phyloP scores from a whole-genome alignment of 2,113 vertebrate genomes.

The Serilophus lunatus region DNA sequence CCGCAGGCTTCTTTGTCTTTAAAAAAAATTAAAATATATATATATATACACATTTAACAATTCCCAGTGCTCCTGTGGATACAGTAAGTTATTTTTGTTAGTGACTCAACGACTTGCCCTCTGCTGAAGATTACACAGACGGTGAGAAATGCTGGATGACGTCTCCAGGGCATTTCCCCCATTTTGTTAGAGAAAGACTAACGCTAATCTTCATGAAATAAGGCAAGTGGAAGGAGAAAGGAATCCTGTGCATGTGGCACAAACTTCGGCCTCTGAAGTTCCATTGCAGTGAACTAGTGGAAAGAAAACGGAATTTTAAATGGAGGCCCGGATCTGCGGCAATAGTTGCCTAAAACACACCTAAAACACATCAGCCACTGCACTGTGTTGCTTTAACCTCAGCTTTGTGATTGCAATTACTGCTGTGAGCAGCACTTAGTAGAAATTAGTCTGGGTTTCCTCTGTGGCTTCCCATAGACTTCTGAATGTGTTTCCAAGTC shows the following conservation, averaged over 20 bases:
- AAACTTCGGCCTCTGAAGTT: background rate
- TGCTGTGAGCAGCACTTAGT: background rate
- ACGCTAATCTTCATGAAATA: rapidly evolving
- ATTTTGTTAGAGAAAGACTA: rapidly evolving
- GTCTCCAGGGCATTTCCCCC: background rate
- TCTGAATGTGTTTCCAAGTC: background rate
- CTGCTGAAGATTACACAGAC: background rate
- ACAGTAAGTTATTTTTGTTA: background rate
- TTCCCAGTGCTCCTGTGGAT: rapidly evolving
- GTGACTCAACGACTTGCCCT: background rate
- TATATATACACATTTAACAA: background rate
- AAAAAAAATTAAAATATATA: background rate
- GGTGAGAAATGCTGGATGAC: background rate
- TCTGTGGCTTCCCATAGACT: constrained; percentile 21
- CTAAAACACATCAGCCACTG: background rate
- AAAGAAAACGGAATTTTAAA: background rate
- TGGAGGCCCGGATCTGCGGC: rapidly evolving
- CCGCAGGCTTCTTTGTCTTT: rapidly evolving
- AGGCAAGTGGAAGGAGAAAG: rapidly evolving
- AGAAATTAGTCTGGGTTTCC: constrained; percentile 31
- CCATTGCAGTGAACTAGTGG: background rate
- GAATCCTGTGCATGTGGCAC: rapidly evolving
- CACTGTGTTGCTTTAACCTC: background rate
- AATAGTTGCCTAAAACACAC: background rate
- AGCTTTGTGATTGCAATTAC: background rate